Conservation (phyloP, 2,888 invertebrate species). For the Labia minor region DNA sequence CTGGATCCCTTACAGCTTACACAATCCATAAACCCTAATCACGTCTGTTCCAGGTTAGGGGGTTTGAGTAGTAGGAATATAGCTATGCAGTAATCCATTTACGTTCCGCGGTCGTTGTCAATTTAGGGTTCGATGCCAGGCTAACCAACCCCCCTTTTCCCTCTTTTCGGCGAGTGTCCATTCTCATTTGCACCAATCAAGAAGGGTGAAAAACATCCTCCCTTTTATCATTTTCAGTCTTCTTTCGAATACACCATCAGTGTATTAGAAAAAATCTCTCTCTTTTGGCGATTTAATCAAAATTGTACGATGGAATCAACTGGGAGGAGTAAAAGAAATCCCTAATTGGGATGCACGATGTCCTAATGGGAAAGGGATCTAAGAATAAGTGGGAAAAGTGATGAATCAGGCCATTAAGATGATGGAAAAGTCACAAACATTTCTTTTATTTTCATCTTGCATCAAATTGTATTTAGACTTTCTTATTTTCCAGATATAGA, state of each 20-base stretch:
- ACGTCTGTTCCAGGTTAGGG: neutral
- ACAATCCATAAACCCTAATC: conserved; percentile 13
- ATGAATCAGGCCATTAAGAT: neutral
- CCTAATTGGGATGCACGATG: neutral
- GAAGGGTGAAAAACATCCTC: neutral
- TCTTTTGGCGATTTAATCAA: neutral
- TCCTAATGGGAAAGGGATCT: neutral
- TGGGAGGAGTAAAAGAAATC: neutral
- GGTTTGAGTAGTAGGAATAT: neutral
- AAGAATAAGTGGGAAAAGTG: neutral
- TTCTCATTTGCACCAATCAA: conserved; percentile 13
- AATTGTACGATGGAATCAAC: neutral
- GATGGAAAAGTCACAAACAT: neutral
- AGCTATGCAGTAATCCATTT: neutral
- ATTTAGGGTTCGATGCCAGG: neutral
- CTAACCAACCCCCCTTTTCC: neutral
- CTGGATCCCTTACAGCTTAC: neutral
- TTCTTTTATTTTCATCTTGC: too few species aligned
- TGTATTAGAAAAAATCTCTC: neutral
- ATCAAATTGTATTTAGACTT: too few species aligned
- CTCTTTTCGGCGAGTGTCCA: neutral
- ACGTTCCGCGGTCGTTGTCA: conserved; percentile 1
- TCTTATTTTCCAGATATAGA: too few species aligned
- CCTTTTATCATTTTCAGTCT: neutral
- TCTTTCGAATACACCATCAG: neutral